These are phyloP conservation scores for Corythaixoides concolor DNA, from an alignment of 2,113 vertebrate genomes.

Conservation along the genomic window DNA sequence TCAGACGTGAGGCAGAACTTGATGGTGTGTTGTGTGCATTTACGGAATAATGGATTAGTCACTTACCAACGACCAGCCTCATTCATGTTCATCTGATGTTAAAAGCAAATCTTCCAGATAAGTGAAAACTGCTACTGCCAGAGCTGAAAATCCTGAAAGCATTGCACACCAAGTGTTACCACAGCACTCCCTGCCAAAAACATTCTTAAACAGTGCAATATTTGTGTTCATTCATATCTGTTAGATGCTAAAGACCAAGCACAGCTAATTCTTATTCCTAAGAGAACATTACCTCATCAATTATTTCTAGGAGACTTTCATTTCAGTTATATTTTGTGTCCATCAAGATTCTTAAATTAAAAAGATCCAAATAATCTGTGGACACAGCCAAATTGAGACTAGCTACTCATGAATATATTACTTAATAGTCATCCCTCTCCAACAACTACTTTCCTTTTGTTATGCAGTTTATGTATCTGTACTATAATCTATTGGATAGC, in stretches of 20 bases:
- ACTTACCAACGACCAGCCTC: not conserved
- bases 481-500: conserved; percentile 26
- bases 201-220: not conserved
- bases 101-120: not conserved
- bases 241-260: not conserved
- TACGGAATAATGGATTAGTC: not conserved
- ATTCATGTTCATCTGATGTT: not conserved
- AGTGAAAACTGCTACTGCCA: not conserved
- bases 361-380: conserved; percentile 38
- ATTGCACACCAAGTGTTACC: not conserved
- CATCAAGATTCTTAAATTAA: conserved; percentile 50
- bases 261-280: conserved; percentile 16
- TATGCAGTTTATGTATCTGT: conserved; percentile 12
- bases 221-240: not conserved
- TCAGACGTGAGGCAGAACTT: not conserved
- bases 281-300: conserved; percentile 20
- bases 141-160: not conserved
- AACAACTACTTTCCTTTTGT: conserved; percentile 20
- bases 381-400: conserved; percentile 28
- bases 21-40: not conserved
- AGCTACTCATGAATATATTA: conserved; percentile 45
- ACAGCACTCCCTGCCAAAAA: not conserved
- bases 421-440: not conserved
- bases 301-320: conserved; percentile 42
- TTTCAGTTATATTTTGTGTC: conserved; percentile 24